A percentile compares a stretch with the other conserved stretches of the same genome.
Evolutionary conservation across 2,888 invertebrate genomes (phyloP).

Genomic region (Tolmerus cingulatus): DNA sequence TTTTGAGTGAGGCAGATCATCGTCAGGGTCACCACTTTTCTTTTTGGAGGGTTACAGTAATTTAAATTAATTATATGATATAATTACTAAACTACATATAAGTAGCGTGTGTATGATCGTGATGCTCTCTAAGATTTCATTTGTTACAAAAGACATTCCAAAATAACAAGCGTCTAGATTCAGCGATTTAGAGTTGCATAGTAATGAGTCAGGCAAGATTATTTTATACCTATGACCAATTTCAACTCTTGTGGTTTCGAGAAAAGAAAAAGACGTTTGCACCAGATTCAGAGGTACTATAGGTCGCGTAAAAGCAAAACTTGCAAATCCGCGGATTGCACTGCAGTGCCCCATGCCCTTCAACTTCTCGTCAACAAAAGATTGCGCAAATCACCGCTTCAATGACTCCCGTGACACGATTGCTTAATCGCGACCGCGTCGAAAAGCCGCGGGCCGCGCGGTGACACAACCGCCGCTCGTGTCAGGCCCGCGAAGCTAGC

Average conservation of each 20-base stretch:
- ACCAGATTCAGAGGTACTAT: not conserved
- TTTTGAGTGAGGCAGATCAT: no score
- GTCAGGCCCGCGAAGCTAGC: not conserved
- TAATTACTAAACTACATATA: no score
- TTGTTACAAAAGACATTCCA: not conserved
- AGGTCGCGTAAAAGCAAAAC: not conserved
- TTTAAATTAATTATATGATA: no score
- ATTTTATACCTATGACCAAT: not conserved
- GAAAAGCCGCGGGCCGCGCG: not conserved
- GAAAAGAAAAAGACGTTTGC: not conserved
- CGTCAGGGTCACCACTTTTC: no score
- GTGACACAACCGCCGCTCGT: not conserved
- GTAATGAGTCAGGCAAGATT: not conserved
- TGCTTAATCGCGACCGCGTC: not conserved
- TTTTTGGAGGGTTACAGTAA: no score
- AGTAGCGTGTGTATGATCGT: no score
- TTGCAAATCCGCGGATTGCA: not conserved
- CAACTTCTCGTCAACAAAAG: not conserved
- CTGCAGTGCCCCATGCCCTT: not conserved
- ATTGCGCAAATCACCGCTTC: not conserved
- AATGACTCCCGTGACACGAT: not conserved
- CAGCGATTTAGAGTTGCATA: not conserved
- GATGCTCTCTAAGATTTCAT: not conserved
- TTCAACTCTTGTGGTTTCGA: not conserved
- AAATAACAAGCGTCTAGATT: not conserved